phyloP scores from a whole-genome alignment of 2,888 invertebrate genomes.

The Dynastes grantii region DNA sequence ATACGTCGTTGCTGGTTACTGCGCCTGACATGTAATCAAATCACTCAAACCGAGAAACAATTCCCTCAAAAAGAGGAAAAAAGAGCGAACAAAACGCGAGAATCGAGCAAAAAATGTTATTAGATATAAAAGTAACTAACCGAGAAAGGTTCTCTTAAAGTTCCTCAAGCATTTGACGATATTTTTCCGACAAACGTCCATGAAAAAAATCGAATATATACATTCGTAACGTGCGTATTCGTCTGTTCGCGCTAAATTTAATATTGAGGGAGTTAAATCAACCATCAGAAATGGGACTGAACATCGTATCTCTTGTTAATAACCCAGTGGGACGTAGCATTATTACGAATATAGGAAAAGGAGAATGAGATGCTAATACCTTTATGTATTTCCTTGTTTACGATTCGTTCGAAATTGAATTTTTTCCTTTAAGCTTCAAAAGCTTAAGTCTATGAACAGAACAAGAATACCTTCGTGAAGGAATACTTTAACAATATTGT shows the following conservation, averaged over 20 bases:
- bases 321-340: not conserved
- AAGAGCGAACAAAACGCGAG: not conserved
- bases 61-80: not conserved
- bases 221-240: not conserved
- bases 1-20: not conserved
- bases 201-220: too few relatives aligned
- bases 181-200: not conserved
- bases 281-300: not conserved
- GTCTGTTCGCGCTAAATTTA: constrained; percentile 1
- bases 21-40: not conserved
- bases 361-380: not conserved
- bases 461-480: too few relatives aligned
- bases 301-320: constrained; percentile 2
- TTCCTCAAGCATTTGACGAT: constrained; percentile 4
- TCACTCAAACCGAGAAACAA: not conserved
- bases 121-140: not conserved
- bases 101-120: not conserved
- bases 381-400: not conserved
- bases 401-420: too few relatives aligned
- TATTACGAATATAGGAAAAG: not conserved
- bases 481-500: not conserved
- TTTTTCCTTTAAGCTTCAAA: too few relatives aligned
- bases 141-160: not conserved
- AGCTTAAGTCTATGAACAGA: not conserved
- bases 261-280: constrained; percentile 9